Conservation (phyloP, 2,888 invertebrate genomes). For the Eilema caniola region DNA sequence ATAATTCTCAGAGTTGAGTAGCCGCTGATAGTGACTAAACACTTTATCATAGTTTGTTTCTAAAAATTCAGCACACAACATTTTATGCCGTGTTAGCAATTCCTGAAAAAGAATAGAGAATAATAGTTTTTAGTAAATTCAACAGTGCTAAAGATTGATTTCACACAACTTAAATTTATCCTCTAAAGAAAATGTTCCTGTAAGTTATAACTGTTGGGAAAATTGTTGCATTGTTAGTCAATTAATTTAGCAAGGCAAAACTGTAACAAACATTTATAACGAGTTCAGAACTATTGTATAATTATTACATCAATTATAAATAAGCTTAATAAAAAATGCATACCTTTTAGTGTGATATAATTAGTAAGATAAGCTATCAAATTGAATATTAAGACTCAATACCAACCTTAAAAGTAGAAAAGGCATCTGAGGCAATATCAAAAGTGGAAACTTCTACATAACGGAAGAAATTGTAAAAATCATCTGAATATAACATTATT, state of each 20-base stretch:
- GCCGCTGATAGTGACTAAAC: constrained; percentile 98
- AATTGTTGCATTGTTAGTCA: background rate
- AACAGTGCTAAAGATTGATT: too few relatives aligned
- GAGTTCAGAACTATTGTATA: background rate
- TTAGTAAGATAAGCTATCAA: background rate
- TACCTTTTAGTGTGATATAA: background rate
- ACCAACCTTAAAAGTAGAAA: constrained; percentile 99
- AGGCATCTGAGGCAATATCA: constrained; percentile 99
- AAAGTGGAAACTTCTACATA: constrained; percentile 99
- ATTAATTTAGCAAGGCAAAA: background rate
- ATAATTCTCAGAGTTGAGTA: constrained; percentile 99
- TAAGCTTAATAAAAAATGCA: background rate
- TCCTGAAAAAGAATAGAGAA: constrained; percentile 88
- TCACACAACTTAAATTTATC: background rate
- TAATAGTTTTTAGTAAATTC: too few relatives aligned
- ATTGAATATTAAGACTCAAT: constrained; percentile 12
- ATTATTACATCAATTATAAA: background rate
- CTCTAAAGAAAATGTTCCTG: too few relatives aligned
- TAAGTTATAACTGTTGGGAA: background rate
- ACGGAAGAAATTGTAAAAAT: constrained; percentile 99
- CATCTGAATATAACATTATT: constrained; percentile 98
- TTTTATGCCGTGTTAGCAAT: constrained; percentile 97
- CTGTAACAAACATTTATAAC: background rate
- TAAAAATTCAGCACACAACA: constrained; percentile 98
- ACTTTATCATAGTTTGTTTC: constrained; percentile 99